Conservation (phyloP, 2,113 vertebrate species). For the Centropus bengalensis region DNA sequence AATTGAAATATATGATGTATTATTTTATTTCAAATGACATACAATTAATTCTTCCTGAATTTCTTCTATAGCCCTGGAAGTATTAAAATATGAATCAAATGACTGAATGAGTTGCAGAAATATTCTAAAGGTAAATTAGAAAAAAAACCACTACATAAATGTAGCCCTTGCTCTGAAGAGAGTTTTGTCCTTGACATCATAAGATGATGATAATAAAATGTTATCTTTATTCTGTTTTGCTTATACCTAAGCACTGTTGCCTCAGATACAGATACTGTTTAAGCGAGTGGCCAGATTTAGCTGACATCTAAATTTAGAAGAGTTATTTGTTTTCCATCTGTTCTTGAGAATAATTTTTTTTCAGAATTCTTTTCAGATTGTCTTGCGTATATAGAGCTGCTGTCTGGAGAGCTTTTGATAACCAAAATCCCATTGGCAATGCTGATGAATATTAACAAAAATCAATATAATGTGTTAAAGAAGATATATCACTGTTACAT, state of each 20-base stretch:
- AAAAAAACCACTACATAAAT: background rate
- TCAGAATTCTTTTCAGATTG: background rate
- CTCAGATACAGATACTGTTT: background rate
- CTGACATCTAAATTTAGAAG: background rate
- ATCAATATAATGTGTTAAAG: constrained; percentile 22
- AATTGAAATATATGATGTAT: constrained; percentile 43
- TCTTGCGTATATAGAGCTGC: background rate
- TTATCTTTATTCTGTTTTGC: constrained; percentile 32
- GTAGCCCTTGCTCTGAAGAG: background rate
- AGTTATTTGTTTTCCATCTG: background rate
- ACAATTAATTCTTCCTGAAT: background rate
- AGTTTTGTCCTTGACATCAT: constrained; percentile 53
- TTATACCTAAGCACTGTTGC: background rate
- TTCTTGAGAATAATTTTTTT: background rate
- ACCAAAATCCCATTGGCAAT: background rate
- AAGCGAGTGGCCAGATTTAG: background rate
- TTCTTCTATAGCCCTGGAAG: constrained; percentile 15
- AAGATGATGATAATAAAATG: background rate
- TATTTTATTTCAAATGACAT: constrained; percentile 60
- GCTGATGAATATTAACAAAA: constrained; percentile 20
- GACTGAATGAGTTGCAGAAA: background rate
- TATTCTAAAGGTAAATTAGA: constrained; percentile 23
- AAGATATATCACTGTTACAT: background rate
- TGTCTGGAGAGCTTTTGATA: background rate
- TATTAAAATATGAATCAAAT: constrained; percentile 34